Percentiles rank a stretch among this genome's conserved stretches.
These are phyloP conservation scores for Sebastes goodei DNA, from an alignment of 2,797 vertebrate species.

Conservation along the genomic window DNA sequence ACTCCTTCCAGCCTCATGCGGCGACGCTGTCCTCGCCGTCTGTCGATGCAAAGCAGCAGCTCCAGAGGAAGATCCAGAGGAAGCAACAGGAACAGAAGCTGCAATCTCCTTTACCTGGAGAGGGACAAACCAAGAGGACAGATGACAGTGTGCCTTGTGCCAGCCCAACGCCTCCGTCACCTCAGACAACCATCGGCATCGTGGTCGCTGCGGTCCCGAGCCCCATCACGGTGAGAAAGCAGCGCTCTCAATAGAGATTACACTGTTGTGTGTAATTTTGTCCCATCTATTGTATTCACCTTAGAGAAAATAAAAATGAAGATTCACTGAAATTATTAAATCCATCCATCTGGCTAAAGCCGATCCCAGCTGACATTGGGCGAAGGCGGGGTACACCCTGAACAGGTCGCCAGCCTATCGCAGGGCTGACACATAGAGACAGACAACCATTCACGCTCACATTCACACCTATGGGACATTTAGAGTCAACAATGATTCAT, in stretches of 20 bases:
- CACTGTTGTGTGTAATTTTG: neutral
- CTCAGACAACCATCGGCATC: constrained; percentile 94
- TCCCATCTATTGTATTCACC: neutral
- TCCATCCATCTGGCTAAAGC: too few species aligned
- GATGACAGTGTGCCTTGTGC: constrained; percentile 84
- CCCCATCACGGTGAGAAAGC: constrained; percentile 90
- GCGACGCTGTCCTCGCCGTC: constrained; percentile 90
- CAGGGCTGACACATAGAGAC: too few species aligned
- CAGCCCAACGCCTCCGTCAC: constrained; percentile 90
- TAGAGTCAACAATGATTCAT: neutral
- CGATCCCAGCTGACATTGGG: too few species aligned
- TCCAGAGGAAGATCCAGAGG: constrained; percentile 98
- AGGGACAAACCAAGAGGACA: constrained; percentile 84
- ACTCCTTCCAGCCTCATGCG: constrained; percentile 93
- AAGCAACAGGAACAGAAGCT: constrained; percentile 98
- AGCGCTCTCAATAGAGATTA: neutral
- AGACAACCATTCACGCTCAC: too few species aligned
- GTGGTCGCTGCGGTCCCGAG: constrained; percentile 93
- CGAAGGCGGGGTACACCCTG: too few species aligned
- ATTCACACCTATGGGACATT: too few species aligned
- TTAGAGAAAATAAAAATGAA: neutral
- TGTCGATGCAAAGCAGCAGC: constrained; percentile 97
- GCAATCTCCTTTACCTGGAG: constrained; percentile 90
- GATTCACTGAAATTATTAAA: neutral
- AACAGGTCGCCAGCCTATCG: too few species aligned